Base-by-base conservation (phyloP, 2,113 vertebrate species). In the Carassius auratus region DNA sequence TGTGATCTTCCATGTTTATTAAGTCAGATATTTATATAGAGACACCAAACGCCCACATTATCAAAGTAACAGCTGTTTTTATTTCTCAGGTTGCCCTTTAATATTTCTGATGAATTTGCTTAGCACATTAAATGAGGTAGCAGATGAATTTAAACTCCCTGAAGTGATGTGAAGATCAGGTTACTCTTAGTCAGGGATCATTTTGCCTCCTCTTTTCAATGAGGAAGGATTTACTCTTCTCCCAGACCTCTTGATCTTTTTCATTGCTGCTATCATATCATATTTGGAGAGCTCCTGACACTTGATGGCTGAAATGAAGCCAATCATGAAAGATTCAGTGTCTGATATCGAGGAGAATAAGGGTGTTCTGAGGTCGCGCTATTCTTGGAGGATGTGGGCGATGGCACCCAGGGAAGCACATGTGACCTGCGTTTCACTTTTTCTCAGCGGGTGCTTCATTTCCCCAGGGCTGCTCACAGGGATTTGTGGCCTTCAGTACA, bases 261-360 rank as follows among this genome's bases (percentile, higher is more conserved):
- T 85, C 71, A 86, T 82, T 36, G 38, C 75, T 68, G 55, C n/a
- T 79, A 83, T 80, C 77, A 62, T 19, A 52, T 23, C 66, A 36
- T 66, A 38, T 78, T 62, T 30, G 75, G 26, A 85, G 84, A 30
- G 75, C 64, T 79, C 42, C 83, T 71, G 73, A 88, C 78, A 76
- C 42, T 59, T 79, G 61, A 69, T 83, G 42, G 66, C 45, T 33
- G 42, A 80, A 69, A 66, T 83, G 81, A 42, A 81, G 59, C 78
- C 69, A 76, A 86, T 82, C 85, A 74, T 82, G 71, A 86, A 69
- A 86, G 48, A 85, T 80, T 79, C 78, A 75, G n/a, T 71, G 62
- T 77, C 19, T 82, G 79, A 83, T 81, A 50, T 68, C 68, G 23
- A 50, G 15, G 52, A n/a, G 64, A 78, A 84, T 30, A 57, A 21